Evolutionary conservation across 2,113 vertebrate genomes (phyloP).

Genomic region (Aegotheles bennettii): DNA sequence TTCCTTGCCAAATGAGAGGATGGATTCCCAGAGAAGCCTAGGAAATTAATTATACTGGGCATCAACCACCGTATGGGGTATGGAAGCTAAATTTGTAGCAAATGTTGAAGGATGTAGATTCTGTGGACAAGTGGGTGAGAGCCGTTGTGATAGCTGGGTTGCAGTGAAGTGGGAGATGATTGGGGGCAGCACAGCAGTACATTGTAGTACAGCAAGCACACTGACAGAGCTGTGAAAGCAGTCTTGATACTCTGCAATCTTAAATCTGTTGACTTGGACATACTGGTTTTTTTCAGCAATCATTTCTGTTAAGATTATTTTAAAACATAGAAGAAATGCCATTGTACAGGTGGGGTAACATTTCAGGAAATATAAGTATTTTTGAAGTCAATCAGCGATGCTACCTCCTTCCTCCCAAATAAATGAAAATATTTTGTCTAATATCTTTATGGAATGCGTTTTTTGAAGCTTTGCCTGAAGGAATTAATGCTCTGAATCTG

Average conservation of each 20-base stretch:
- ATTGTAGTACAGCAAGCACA: too few species aligned
- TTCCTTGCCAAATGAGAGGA: not conserved
- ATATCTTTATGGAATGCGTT: not conserved
- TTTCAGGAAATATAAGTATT: not conserved
- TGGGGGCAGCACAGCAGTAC: not conserved
- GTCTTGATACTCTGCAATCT: not conserved
- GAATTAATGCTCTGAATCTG: slow-evolving; percentile 39
- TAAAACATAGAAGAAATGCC: not conserved
- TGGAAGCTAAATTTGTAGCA: not conserved
- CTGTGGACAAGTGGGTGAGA: not conserved
- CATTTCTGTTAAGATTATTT: not conserved
- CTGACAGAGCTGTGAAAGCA: not conserved
- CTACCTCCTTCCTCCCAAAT: not conserved
- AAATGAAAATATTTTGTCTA: not conserved
- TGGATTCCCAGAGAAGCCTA: not conserved
- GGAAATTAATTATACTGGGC: not conserved
- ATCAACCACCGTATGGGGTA: not conserved
- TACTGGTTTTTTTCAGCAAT: not conserved
- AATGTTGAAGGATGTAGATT: not conserved
- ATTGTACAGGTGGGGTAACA: not conserved
- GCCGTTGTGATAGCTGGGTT: not conserved
- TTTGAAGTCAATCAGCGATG: not conserved
- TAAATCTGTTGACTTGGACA: not conserved
- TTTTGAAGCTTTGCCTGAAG: slow-evolving; percentile 40
- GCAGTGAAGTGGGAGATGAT: not conserved